Evolutionary conservation across 2,113 vertebrate genomes (phyloP), one percentile per base, ranked within the genome.

Genomic region (Myanophis thanlyinensis): DNA sequence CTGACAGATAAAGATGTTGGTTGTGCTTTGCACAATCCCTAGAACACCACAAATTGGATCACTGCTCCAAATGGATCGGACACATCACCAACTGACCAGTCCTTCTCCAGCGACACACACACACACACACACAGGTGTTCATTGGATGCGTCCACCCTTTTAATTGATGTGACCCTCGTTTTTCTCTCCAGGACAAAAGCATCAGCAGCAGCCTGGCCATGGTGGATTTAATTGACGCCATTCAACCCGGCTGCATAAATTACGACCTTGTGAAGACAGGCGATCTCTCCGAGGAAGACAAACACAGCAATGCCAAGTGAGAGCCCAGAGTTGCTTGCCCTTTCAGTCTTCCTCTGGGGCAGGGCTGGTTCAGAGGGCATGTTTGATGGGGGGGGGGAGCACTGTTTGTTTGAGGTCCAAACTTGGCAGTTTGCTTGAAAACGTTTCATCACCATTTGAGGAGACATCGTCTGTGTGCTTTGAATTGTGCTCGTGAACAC

Each of bases 221-320:
- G 44, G 95, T 99, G 98, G 99, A 99, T 95, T 98, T 99, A 97
- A 99, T 99, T 0, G 99, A 99, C 40, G 98, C 99, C 93, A 99
- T 99, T 96, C 99, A 99, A 96, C 99, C 98, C 3, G 98, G 98
- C 52, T 98, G 98, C 96, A 97, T 99, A 97, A 98, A 98, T 96
- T 98, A 99, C 30, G 99, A 99, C 54, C 98, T 99, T 53, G 98
- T 99, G n/a, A 99, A 99, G 97, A 99, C 97, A 0, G 98, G 98
- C 56, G 95, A 86, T 18, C 98, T 99, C 20, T 97, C 98, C 0
- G 98, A 99, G 54, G 98, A 97, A 0, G 99, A 99, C 95, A 99
- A 99, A 95, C 98, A 98, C 91, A 98, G 98, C 80, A 99, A 99
- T 1, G 99, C 99, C 95, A 99, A 99, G 99, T 99, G 98, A 98